Evolutionary conservation across 2,113 vertebrate species (phyloP), one percentile per base, ranked within the genome.

Genomic region (Pandion haliaetus): DNA sequence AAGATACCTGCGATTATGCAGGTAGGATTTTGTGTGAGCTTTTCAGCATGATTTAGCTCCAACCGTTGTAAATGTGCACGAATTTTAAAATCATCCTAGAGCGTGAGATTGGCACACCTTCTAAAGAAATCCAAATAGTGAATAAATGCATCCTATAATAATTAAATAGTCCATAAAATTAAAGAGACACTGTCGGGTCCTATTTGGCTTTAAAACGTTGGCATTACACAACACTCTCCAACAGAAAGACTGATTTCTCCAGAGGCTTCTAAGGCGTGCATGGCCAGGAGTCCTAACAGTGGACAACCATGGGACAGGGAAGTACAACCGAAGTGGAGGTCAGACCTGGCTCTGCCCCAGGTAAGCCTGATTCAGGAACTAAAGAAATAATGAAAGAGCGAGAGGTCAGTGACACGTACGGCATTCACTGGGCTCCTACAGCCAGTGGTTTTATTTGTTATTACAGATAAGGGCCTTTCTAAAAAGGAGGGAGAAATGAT

Each of bases 91-190:
- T 77, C 32, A 73, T 47, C 62, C 29, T 44, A 65, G n/a, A 70
- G 54, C 17, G 5, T 2, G 5, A 82, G 78, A 95, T 25, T 26
- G 49, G 86, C 57, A 34, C 23, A 45, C 59, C 44, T 72, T 79
- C 67, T 86, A 58, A 88, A 88, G 62, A 40, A 84, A 95, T 47
- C 45, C 50, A 94, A 82, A 77, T 0, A 82, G n/a, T 2, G 15
- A 93, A 93, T 21, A 93, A 90, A 86, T 71, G 52, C 19, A 90
- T 88, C n/a, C 50, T 63, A 66, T 36, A 89, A 62, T 82, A 93
- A 82, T 69, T 82, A 77, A 86, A 93, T 79, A 79, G 58, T 80
- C 45, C 55, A 88, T 58, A 80, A 49, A 94, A 93, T 62, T 83
- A 77, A 81, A 83, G 58, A 84, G 62, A 88, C 10, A 32, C 5